Evolutionary conservation across 2,113 vertebrate genomes (phyloP), one percentile per base, ranked within the genome.

Genomic region (Donacobius atricapilla): DNA sequence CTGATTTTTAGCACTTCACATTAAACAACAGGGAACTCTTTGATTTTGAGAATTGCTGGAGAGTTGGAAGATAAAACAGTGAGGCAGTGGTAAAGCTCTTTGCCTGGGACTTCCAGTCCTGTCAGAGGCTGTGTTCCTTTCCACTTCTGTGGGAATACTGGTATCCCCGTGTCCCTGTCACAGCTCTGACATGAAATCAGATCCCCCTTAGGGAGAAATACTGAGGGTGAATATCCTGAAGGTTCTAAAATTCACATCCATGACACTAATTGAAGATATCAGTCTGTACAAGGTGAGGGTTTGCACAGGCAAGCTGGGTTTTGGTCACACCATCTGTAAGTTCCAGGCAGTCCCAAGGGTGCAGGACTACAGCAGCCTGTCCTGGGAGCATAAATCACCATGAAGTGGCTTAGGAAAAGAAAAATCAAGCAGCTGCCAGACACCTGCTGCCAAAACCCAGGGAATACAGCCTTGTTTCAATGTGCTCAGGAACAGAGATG

Each of bases 301-400:
- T 65, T 48, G 37, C 50, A 40, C 0, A 0, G 28, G 10, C 1
- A 0, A 61, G 39, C 20, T 33, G 17, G 9, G 16, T 54, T 60
- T 17, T 33, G 25, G 58, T 35, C 19, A 44, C 33, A 76, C 44
- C 18, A 90, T 35, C 35, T 35, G 7, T 58, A 23, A 51, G 13
- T 53, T 35, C 17, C 21, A 39, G 53, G 13, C 14, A 39, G 14
- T 83, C 37, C 58, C 66, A 72, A 80, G 48, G 45, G 13, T 37
- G 48, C 48, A 60, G 44, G 44, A 40, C n/a, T 16, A 47, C 15
- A 42, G 10, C 20, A 89, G 37, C 42, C 64, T 63, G 57, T 57
- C 72, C 58, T 76, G 40, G 31, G n/a, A 57, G 24, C 25, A 2
- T 44, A 65, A 51, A 58, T 83, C 76, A 54, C 42, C 15, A 69